Conservation (phyloP, 2,797 vertebrate species). For the Platyrinchus mystaceus region DNA sequence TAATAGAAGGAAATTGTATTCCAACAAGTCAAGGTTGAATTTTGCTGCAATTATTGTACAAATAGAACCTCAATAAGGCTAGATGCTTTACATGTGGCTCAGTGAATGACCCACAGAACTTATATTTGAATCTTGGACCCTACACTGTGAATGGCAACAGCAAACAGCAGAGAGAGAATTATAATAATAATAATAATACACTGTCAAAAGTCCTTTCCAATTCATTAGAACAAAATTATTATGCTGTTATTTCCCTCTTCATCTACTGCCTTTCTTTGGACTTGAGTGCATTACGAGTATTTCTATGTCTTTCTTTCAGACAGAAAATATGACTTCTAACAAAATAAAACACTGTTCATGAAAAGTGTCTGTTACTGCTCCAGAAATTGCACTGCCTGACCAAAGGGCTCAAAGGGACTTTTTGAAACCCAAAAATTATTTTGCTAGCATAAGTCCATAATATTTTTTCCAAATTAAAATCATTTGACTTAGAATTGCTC, state of each 20-base stretch:
- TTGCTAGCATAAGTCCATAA: neutral
- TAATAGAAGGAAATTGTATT: neutral
- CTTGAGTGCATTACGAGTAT: neutral
- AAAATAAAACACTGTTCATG: neutral
- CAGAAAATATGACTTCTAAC: neutral
- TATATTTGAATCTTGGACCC: neutral
- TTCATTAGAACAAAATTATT: neutral
- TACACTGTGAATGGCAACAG: neutral
- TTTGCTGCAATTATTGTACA: neutral
- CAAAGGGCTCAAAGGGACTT: neutral
- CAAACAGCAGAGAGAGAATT: neutral
- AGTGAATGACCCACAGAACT: neutral
- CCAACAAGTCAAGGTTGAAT: neutral
- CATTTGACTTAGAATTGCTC: fast-evolving
- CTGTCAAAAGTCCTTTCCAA: neutral
- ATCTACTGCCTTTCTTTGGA: neutral
- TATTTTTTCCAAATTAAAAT: neutral
- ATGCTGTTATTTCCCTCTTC: neutral
- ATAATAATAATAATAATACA: neutral
- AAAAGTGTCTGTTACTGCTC: neutral
- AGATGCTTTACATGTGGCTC: neutral
- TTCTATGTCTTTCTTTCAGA: neutral
- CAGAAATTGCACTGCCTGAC: neutral
- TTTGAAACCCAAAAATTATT: neutral
- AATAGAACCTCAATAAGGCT: neutral